Evolutionary conservation across 2,888 invertebrate species (phyloP), one percentile per base, ranked within the genome.

Genomic region (Dromius quadrimaculatus): DNA sequence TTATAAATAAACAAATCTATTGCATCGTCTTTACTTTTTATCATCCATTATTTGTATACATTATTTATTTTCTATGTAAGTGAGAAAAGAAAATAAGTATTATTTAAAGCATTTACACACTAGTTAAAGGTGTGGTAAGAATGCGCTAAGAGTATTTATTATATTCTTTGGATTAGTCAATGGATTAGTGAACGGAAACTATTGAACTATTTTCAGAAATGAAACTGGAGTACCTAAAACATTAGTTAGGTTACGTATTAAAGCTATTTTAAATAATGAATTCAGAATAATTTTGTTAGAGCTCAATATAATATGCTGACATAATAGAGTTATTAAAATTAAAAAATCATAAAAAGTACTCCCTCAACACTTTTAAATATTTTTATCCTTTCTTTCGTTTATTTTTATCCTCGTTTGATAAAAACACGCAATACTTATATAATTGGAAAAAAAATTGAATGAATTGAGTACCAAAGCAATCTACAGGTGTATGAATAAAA

Each of bases 401-500:
- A n/a, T n/a, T n/a, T n/a, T n/a, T n/a, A n/a, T n/a, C n/a, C n/a
- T n/a, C n/a, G n/a, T n/a, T n/a, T n/a, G n/a, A n/a, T n/a, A 41
- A 41, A 17, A 41, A 41, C 17, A 15, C 41, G 17, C 41, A 15
- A 8, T 6, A 38, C 36, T n/a, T n/a, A n/a, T n/a, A n/a, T n/a
- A n/a, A n/a, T n/a, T n/a, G n/a, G n/a, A n/a, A n/a, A n/a, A n/a
- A n/a, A n/a, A n/a, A n/a, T n/a, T n/a, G n/a, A n/a, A n/a, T n/a
- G n/a, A n/a, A n/a, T n/a, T n/a, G n/a, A n/a, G n/a, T n/a, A n/a
- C n/a, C n/a, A n/a, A n/a, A 2, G 28, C 15, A 54, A 54, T 34
- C 36, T 36, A 59, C 59, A 59, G 34, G 59, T 59, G 59, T 36
- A 59, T 36, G 59, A 23, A 59, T 59, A 36, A 59, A 34, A 59